Conservation (phyloP, 2,888 invertebrate genomes). For the Steromphala cineraria region DNA sequence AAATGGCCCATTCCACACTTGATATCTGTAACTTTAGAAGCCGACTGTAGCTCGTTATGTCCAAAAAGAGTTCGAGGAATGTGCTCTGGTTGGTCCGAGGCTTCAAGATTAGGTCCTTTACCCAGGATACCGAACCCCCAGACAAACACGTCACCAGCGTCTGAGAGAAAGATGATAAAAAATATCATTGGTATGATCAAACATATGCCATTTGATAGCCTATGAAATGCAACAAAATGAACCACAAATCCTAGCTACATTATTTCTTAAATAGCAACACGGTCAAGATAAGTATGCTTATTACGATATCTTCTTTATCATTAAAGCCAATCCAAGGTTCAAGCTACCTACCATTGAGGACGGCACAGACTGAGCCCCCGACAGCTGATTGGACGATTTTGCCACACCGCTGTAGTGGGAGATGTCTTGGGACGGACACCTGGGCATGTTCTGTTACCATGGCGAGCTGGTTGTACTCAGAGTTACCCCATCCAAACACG, state of each 20-base stretch:
- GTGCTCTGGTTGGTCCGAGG: slow-evolving; percentile 81
- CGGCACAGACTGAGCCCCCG: slow-evolving; percentile 90
- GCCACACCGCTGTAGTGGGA: slow-evolving; percentile 79
- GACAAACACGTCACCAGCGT: slow-evolving; percentile 88
- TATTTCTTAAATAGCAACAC: too few species aligned
- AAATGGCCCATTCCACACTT: slow-evolving; percentile 80
- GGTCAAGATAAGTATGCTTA: too few species aligned
- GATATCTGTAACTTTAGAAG: slow-evolving; percentile 79
- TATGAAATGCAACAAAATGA: too few species aligned
- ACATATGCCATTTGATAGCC: too few species aligned
- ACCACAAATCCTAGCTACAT: too few species aligned
- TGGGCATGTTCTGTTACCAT: slow-evolving; percentile 78
- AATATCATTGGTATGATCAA: too few species aligned
- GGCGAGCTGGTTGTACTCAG: slow-evolving; percentile 91
- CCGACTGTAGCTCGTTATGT: slow-evolving; percentile 86
- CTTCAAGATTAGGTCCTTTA: slow-evolving; percentile 86
- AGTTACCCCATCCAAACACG: slow-evolving; percentile 97
- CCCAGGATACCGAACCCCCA: slow-evolving; percentile 97
- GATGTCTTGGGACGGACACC: slow-evolving; percentile 83
- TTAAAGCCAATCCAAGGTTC: too few species aligned
- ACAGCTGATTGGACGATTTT: slow-evolving; percentile 87
- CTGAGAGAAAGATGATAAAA: slow-evolving; percentile 79
- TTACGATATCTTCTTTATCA: too few species aligned
- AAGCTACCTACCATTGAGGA: slow-evolving; percentile 83
- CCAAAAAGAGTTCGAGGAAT: slow-evolving; percentile 91